Base-by-base conservation (phyloP, 2,888 invertebrate genomes). In the Boloria selene region DNA sequence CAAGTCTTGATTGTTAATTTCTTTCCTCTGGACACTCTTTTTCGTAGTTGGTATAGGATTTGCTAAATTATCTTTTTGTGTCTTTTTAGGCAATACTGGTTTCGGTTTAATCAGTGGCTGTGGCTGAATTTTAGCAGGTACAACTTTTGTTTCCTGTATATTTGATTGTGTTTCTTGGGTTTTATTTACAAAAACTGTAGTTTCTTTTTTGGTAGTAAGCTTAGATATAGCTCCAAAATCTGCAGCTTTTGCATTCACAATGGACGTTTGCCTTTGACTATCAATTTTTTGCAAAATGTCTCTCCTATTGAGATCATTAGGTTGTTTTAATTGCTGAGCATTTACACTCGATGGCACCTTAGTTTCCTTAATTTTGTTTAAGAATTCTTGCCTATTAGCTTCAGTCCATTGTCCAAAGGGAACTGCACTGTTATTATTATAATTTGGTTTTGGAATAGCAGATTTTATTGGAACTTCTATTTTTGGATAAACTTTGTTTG, bases 341-440 rank as follows among this genome's bases (percentile, higher is more conserved):
- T 83, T 87, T 16, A 85, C 79, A 64, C 72, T 80, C 22, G 79
- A 77, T 50, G 86, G 82, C 13, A 81, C 76, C 75, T 87, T 91
- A 5, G 81, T 75, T 76, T 87, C 87, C 72, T 89, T 90, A 61
- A 91, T 86, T 81, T 89, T 89, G 71, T 86, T 85, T 18, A 92
- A 76, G 75, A 90, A 92, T 51, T 87, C 89, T 77, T 90, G 89
- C 63, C 90, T 86, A 71, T 92, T 87, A 6, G 82, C 90, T 69
- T 87, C 88, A 47, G 92, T 92, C 92, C 92, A 92, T 77, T 89
- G 85, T 7, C 92, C 92, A 75, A 92, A 92, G 44, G 92, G 92
- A 49, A 92, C 92, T 45, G 86, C 83, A 31, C 80, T 74, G 70
- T 86, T 83, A 72, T 86, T 88, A 70, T 84, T 88, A 70, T 84